Base-by-base conservation (phyloP, 2,888 invertebrate species). In the Dasypogon diadema region DNA sequence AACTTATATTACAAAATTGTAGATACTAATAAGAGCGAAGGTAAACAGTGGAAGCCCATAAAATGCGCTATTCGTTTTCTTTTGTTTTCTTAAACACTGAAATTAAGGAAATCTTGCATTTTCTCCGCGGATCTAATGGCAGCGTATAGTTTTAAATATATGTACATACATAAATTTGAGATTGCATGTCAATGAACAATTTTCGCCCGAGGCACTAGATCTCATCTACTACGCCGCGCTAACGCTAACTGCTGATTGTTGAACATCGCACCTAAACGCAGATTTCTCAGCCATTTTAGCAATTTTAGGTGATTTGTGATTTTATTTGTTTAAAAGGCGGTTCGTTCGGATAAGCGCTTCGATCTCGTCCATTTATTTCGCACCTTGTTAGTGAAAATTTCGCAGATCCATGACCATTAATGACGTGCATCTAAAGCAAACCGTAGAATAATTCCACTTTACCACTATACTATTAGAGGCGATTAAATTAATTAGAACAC, bases 401-500 rank as follows among this genome's bases (percentile, higher is more conserved):
- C 24, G 21, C 58, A 34, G 65, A 46, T 65, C 48, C 65, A 48
- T 65, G 65, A 48, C 55, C 46, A 73, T 46, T 55, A 58, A 73
- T 73, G 21, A 54, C 24, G 55, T 56, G 12, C 48, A 60, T 74
- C 65, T 24, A 21, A 51, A n/a, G 65, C 46, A 51, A 22, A 42
- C 26, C 48, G 21, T 55, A 26, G 12, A 63, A 51, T 75, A 75
- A 75, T 75, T 75, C 54, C 48, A 65, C 51, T 54, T 65, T 55
- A 63, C 63, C 26, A 54, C 75, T 65, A 55, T 75, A 21, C 55
- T 30, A 75, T 75, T 75, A 75, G 24, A 24, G 30, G 30, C 75
- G 63, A 75, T 75, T 75, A 75, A 63, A 63, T 63, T 63, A 75
- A 75, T 75, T 75, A 75, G 63, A 75, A 37, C 63, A 51, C 34